Evolutionary conservation across 2,113 vertebrate genomes (phyloP), one percentile per base, ranked within the genome.

Genomic region (Spilogale gracilis): DNA sequence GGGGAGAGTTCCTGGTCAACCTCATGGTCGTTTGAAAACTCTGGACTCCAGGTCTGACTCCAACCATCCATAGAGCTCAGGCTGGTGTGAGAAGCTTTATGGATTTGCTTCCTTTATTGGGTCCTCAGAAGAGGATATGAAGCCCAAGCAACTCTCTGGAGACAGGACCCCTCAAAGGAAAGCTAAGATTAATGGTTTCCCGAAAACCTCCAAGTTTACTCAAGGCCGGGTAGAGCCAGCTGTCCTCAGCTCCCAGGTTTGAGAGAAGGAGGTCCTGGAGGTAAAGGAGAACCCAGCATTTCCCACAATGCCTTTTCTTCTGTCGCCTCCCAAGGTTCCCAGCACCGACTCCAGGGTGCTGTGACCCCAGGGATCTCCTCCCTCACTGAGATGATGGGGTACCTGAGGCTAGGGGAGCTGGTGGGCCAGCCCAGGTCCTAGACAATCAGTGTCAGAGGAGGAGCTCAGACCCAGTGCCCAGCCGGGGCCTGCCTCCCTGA

Each of bases 101-200:
- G 88, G 78, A 78, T 98, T 98, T 98, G 85, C 96, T 96, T 94
- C 90, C 85, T 98, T 98, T 98, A 97, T 98, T 96, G 96, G 94
- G 54, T 97, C 93, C 91, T 52, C 8, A 14, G 92, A 96, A 97
- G 93, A 97, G 89, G 96, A 94, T 87, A 88, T 45, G 87, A 95
- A 96, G 63, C 87, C 73, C 50, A 56, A 82, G 96, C 74, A 23
- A 63, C 50, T 96, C 89, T 95, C 96, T 78, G 80, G 81, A 94
- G 95, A 92, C 60, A 89, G 88, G 81, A 98, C 96, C 89, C 93
- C 84, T 92, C 38, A 56, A 67, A 60, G 89, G 81, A 93, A 93
- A 96, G 58, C 67, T 71, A 76, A 96, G 92, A 95, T 97, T 97
- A 97, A 98, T 94, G 85, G 52, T 85, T 95, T 95, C 98, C 65